Evolutionary conservation across 2,888 invertebrate species (phyloP), one percentile per base, ranked within the genome.

Genomic region (Rotaria macrura): DNA sequence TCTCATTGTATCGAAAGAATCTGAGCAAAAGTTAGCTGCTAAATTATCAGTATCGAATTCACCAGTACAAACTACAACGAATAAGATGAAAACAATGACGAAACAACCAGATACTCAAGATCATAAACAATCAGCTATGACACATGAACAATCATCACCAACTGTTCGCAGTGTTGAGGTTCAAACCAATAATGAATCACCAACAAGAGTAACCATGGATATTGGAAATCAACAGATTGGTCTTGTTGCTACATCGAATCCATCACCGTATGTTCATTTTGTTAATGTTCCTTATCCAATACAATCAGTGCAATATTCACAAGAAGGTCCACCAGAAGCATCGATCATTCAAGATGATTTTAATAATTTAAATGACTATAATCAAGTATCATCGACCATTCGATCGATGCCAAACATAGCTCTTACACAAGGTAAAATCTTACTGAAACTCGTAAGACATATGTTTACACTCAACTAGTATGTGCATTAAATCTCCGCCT

Each of bases 261-360:
- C 79, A 40, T 79, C 79, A n/a, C 79, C 79, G 10, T 79, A 79
- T 79, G 79, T 79, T 79, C 79, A 79, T 43, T 79, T 79, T 79
- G 43, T 43, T 43, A 40, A 25, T n/a, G 43, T 79, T 12, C n/a
- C 79, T 25, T 29, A 34, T 29, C n/a, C 55, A 14, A 29, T n/a
- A 2, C 55, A 29, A 65, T 65, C 65, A 65, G 2, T 25, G 6
- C 17, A 43, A 43, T 43, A n/a, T 38, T 25, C 43, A n/a, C 43
- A 40, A n/a, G 79, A 79, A 4, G 79, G 79, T n/a, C 79, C 79
- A 43, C 79, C 79, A 4, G 79, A 79, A n/a, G 9, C 23, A n/a
- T 38, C 79, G 5, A 43, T 79, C 1, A 79, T 79, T 1, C 79
- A 79, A 25, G 43, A 79, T 1, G 79, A 79, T 43, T 17, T 34